A percentile compares a stretch with the other conserved stretches of the same genome.
phyloP scores from a whole-genome alignment of 2,797 vertebrate species.

The Cetoscarus ocellatus region DNA sequence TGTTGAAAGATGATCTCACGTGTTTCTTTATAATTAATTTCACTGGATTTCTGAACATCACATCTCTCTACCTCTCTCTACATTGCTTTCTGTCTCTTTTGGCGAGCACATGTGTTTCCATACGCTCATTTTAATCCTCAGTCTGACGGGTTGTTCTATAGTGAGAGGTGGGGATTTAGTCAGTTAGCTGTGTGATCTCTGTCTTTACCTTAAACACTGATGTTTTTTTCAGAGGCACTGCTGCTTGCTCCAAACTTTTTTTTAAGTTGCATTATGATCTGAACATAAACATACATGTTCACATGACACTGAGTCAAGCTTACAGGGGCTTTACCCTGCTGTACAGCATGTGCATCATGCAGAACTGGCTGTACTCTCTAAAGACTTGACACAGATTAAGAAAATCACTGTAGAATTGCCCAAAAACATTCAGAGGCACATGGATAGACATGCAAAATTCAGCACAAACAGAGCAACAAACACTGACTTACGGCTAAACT shows the following conservation, averaged over 20 bases:
- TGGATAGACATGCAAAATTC: too few species aligned
- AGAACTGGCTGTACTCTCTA: too few species aligned
- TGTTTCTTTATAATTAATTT: constrained; percentile 38
- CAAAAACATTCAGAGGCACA: too few species aligned
- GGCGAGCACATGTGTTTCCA: constrained; percentile 23
- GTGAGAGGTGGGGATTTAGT: constrained; percentile 20
- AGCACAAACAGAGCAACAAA: too few species aligned
- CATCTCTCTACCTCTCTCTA: constrained; percentile 15
- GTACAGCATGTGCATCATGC: too few species aligned
- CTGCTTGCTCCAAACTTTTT: background rate
- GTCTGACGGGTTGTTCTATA: constrained; percentile 23
- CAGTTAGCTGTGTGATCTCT: constrained; percentile 19
- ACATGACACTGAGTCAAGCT: background rate
- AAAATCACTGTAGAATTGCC: too few species aligned
- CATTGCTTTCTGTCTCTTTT: background rate
- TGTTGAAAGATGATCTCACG: constrained; percentile 42
- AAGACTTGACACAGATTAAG: too few species aligned
- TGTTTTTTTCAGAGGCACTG: constrained; percentile 15
- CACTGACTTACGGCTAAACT: too few species aligned
- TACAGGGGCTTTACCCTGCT: background rate
- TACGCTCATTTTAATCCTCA: constrained; percentile 55
- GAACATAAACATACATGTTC: background rate
- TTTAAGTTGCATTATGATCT: background rate
- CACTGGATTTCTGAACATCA: constrained; percentile 42
- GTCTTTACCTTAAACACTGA: background rate